Evolutionary conservation across 2,113 vertebrate genomes (phyloP).

Genomic region (Eulacestoma nigropectus): DNA sequence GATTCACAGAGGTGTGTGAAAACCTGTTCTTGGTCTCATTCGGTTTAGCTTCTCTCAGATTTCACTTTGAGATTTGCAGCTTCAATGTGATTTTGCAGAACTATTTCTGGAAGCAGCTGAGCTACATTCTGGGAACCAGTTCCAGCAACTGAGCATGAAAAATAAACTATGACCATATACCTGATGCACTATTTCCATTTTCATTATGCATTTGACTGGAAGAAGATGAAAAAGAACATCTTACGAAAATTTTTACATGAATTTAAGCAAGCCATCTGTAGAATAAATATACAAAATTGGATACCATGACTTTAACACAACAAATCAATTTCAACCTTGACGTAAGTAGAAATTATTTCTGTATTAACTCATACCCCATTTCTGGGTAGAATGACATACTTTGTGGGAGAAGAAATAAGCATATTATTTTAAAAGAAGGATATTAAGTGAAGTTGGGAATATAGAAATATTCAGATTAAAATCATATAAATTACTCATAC

Average conservation of each 20-base stretch:
- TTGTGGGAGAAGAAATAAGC: background rate
- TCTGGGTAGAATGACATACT: background rate
- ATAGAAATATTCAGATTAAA: background rate
- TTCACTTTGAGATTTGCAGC: background rate
- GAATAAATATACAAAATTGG: background rate
- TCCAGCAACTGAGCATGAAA: background rate
- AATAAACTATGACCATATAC: conserved; percentile 5
- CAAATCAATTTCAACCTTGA: background rate
- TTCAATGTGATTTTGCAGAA: background rate
- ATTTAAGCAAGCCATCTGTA: background rate
- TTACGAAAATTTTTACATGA: background rate
- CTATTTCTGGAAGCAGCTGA: conserved; percentile 4
- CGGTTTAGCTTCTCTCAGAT: background rate
- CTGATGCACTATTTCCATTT: conserved; percentile 10
- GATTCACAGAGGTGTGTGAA: background rate
- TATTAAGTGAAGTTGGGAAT: background rate
- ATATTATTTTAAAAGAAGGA: background rate
- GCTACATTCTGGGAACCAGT: conserved; percentile 1
- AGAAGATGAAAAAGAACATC: background rate
- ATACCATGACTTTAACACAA: background rate
- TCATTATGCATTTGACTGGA: background rate
- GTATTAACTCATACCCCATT: background rate
- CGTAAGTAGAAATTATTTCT: background rate
- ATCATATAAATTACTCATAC: background rate
- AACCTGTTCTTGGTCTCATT: background rate